Evolutionary conservation across 2,888 invertebrate genomes (phyloP).

Genomic region (Ganaspis brasiliensis): DNA sequence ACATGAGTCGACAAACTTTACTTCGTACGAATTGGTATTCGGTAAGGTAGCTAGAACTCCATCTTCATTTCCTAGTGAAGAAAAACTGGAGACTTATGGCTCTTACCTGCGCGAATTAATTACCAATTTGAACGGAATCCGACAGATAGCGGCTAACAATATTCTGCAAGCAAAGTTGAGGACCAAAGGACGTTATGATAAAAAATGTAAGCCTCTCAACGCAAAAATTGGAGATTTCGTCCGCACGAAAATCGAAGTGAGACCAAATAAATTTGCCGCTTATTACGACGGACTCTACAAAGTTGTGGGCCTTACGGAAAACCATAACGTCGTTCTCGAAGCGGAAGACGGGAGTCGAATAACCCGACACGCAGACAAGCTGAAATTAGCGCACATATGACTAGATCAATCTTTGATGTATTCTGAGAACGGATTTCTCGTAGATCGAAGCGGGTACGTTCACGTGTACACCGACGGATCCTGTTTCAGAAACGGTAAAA

Average conservation of each 20-base stretch:
- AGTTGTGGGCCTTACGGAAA: neutral
- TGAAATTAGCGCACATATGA: neutral
- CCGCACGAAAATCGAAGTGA: neutral
- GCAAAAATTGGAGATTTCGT: conserved; percentile 6
- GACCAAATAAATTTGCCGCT: neutral
- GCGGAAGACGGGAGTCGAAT: neutral
- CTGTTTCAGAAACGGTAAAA: too few species aligned
- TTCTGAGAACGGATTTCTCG: neutral
- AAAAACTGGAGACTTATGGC: neutral
- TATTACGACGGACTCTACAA: neutral
- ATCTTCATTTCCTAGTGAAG: neutral
- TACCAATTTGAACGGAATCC: neutral
- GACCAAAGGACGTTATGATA: neutral
- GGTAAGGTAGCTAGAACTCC: conserved; percentile 34
- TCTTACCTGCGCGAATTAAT: neutral
- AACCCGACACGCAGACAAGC: neutral
- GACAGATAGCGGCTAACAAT: neutral
- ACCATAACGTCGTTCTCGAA: neutral
- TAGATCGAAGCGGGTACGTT: neutral
- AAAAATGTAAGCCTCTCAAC: neutral
- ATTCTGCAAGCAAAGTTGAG: neutral
- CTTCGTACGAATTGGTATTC: conserved; percentile 51
- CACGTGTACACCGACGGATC: too few species aligned
- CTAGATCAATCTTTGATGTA: neutral
- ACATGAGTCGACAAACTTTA: conserved; percentile 43